A percentile compares a stretch with the other conserved stretches of the same genome.
Evolutionary conservation across 2,113 vertebrate species (phyloP).

Genomic region (Bombycilla garrulus): DNA sequence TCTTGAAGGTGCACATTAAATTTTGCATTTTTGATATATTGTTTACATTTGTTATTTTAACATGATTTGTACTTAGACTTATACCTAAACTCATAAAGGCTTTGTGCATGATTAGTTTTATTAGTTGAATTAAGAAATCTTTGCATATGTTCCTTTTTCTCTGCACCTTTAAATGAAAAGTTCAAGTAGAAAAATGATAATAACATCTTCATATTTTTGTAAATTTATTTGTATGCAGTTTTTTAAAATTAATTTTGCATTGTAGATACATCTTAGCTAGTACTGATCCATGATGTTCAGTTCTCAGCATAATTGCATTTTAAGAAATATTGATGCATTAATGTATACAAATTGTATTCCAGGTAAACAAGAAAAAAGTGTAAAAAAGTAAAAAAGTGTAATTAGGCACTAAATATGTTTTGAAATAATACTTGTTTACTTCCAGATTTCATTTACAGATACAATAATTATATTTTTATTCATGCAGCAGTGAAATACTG

Average conservation of each 20-base stretch:
- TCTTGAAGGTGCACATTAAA: neutral
- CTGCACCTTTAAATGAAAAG: neutral
- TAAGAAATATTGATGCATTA: slow-evolving; percentile 21
- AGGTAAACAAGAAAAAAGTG: neutral
- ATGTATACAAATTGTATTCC: neutral
- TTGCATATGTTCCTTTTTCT: neutral
- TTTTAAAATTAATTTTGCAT: neutral
- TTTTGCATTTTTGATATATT: neutral
- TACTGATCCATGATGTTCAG: neutral
- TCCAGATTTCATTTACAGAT: slow-evolving; percentile 26
- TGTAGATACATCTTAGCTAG: neutral
- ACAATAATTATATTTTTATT: neutral
- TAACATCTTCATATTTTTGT: neutral
- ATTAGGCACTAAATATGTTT: slow-evolving; percentile 13
- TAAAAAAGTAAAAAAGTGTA: slow-evolving; percentile 35
- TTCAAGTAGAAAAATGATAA: neutral
- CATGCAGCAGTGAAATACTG: neutral
- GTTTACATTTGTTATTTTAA: neutral
- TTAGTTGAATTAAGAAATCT: neutral
- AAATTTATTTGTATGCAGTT: neutral
- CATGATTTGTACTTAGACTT: neutral
- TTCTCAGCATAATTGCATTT: neutral
- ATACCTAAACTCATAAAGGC: neutral
- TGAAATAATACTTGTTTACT: slow-evolving; percentile 8
- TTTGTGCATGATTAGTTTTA: neutral